Evolutionary conservation across 2,113 vertebrate genomes (phyloP).

Genomic region (Ardeotis arabs): DNA sequence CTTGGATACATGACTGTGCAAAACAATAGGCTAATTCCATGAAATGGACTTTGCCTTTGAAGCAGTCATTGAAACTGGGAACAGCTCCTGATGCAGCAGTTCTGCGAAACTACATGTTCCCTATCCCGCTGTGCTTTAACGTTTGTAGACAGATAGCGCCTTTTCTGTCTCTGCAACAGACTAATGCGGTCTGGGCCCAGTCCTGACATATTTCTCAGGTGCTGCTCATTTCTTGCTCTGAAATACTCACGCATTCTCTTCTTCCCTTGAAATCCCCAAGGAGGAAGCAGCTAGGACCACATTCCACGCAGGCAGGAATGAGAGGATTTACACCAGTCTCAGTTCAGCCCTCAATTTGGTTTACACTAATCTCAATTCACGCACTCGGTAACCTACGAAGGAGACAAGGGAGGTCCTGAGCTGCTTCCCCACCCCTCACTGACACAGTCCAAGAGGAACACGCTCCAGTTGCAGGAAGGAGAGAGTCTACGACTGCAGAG

Average conservation of each 20-base stretch:
- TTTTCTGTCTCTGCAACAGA: neutral
- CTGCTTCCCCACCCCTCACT: neutral
- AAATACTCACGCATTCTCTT: neutral
- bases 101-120: neutral
- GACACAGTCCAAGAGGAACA: neutral
- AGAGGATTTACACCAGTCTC: neutral
- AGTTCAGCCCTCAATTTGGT: neutral
- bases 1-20: neutral
- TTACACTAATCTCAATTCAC: neutral
- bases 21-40: neutral
- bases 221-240: neutral
- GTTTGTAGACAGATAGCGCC: neutral
- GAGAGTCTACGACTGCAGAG: neutral
- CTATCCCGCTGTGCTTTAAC: neutral
- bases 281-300: neutral
- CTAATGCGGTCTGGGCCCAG: neutral
- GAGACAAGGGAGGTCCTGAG: neutral
- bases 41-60: neutral
- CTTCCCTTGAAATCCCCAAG: neutral
- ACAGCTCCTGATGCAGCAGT: neutral
- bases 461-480: neutral
- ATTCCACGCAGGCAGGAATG: neutral
- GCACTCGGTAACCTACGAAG: neutral
- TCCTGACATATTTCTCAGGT: neutral
- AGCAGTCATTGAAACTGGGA: neutral